Evolutionary conservation across 1,140 invertebrate species (phyloP), one percentile per base, ranked within the genome.

Genomic region (Zaprionus lachaisei): DNA sequence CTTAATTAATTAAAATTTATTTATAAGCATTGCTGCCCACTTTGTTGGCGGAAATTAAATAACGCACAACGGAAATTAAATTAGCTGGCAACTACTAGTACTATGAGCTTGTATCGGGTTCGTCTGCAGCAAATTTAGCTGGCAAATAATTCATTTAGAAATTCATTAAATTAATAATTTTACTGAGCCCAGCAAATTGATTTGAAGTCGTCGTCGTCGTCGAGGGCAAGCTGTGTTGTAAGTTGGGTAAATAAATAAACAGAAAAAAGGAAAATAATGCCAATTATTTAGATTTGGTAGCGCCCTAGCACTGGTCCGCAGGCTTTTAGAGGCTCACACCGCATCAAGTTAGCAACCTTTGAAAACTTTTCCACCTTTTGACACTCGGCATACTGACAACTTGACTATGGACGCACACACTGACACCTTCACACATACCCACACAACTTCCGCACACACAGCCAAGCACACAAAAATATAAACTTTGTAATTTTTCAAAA

Each of bases 1-100:
- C 81, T 76, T 90, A 90, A 90, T 90, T 90, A 90, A 90, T 90
- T 90, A 80, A 82, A 82, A 90, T 90, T 87, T 90, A 90, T 90
- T 90, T 82, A 90, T 82, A 90, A 89, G 81, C 84, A 84, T 71
- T 62, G 64, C 58, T 47, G 44, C 28, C 60, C 55, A 57, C n/a
- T 72, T 70, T 72, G 67, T 71, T 68, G 55, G 71, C 85, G 85
- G 81, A 89, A 90, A 89, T 89, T 84, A 89, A 90, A 89, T 81
- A 80, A 86, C 79, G 62, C 61, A 79, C 72, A 77, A 68, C 85
- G 85, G 85, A 90, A 85, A 90, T 90, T 80, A 90, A 90, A 89
- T 89, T 89, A 89, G 85, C 75, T 51, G 51, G 31, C 74, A 72
- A 65, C 62, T 76, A 76, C 47, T 62, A 61, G 47, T 76, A 76